Evolutionary conservation across 1,140 invertebrate genomes (phyloP), one percentile per base, ranked within the genome.

Genomic region (Plodia interpunctella): DNA sequence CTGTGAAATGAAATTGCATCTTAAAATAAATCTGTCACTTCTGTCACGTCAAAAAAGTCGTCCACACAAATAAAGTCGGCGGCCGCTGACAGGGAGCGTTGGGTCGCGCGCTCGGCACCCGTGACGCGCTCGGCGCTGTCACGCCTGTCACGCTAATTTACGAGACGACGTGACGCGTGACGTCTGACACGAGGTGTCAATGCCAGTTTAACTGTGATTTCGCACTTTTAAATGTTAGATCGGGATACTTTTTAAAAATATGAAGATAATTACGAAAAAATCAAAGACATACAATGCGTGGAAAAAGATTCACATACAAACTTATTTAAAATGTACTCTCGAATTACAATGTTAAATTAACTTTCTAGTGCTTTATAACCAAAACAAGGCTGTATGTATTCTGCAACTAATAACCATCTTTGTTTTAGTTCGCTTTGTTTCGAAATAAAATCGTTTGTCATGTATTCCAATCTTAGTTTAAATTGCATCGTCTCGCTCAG

Each of bases 391-490:
- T n/a, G 38, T 15, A 44, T 17, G 15, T 15, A 15, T 44, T 44
- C 38, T 44, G 0, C 38, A 32, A 11, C 4, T 9, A 44, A 44
- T 15, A 44, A 44, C 38, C 5, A 44, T 44, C 13, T n/a, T 44
- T n/a, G 10, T 44, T 44, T 35, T n/a, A 10, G 5, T 15, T 44
- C 6, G 38, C 38, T 44, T 5, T 15, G 13, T 44, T 5, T 15
- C 5, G 13, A 44, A 44, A 44, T 17, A 44, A 44, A 44, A 44
- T n/a, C 15, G 38, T 44, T n/a, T 44, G 38, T 44, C 38, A 44
- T 44, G 38, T 44, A 44, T 44, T 44, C 38, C 38, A 44, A 44
- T 44, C 15, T 44, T 44, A 44, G 38, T 44, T 44, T 44, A 44
- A 44, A 44, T 44, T 44, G 38, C 38, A 44, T 44, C 15, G 38